Evolutionary conservation across 35 echinoderm and acorn worm species (phyloP).

Genomic region (Anneissia japonica): DNA sequence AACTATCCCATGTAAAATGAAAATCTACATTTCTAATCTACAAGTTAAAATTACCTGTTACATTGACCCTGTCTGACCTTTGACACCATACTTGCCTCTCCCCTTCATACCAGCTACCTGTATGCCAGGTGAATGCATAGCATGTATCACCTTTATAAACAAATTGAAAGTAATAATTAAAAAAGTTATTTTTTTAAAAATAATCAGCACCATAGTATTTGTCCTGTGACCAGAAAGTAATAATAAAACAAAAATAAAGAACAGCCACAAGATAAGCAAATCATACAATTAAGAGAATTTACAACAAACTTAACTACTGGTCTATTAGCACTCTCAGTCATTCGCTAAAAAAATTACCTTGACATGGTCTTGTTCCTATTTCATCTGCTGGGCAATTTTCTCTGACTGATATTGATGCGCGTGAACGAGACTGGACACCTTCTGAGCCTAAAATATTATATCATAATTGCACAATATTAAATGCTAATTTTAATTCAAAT

Average conservation of each 20-base stretch:
- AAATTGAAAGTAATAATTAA: background rate
- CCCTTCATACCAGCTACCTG: conserved; percentile 50
- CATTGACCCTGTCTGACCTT: conserved; percentile 79
- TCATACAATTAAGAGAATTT: background rate
- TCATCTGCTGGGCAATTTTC: conserved; percentile 59
- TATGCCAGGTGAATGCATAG: conserved; percentile 61
- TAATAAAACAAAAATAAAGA: background rate
- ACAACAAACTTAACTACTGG: background rate
- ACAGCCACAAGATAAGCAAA: background rate
- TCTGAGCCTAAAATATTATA: conserved; percentile 60
- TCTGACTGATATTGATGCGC: conserved; percentile 44
- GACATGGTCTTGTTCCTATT: conserved; percentile 67
- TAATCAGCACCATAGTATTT: background rate
- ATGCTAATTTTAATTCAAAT: background rate
- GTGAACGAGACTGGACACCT: conserved; percentile 75
- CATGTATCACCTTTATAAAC: conserved; percentile 42
- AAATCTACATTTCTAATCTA: background rate
- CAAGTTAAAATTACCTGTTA: conserved; percentile 60
- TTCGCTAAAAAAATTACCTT: conserved; percentile 27
- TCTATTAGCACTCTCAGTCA: background rate
- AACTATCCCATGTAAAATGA: background rate
- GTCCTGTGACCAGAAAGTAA: background rate
- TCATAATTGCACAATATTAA: background rate
- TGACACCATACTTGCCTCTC: conserved; percentile 82
- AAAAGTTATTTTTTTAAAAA: background rate